These are phyloP conservation scores for Erpetoichthys calabaricus DNA, from an alignment of 2,797 vertebrate species.

Conservation along the genomic window DNA sequence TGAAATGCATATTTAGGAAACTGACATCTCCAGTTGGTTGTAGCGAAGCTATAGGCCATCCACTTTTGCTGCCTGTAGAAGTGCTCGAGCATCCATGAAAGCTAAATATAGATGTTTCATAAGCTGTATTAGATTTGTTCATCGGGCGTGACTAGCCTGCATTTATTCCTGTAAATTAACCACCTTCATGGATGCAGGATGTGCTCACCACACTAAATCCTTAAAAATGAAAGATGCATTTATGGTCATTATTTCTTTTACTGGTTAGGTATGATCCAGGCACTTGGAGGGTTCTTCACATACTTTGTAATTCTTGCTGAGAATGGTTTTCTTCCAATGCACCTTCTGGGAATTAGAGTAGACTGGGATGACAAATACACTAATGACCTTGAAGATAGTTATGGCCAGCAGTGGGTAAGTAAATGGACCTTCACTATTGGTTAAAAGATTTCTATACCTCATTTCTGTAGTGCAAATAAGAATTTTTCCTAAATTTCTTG, in stretches of 20 bases:
- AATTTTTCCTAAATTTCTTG: not conserved
- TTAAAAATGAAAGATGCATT: no score
- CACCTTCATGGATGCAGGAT: no score
- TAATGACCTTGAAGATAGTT: constrained; percentile 88
- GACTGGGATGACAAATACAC: constrained; percentile 73
- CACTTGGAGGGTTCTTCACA: constrained; percentile 84
- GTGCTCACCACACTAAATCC: no score
- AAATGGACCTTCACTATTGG: not conserved
- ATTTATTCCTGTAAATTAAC: no score
- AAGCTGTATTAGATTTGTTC: no score
- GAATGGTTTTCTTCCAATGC: constrained; percentile 76
- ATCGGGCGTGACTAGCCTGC: no score
- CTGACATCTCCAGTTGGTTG: no score
- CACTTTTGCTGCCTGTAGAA: no score
- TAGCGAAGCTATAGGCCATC: no score
- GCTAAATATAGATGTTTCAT: no score
- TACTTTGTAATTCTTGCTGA: constrained; percentile 96
- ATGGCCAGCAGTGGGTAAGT: constrained; percentile 95
- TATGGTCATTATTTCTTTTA: not conserved
- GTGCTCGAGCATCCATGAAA: no score
- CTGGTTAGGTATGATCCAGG: constrained; percentile 84
- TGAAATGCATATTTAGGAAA: no score
- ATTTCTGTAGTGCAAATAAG: not conserved
- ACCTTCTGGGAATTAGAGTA: constrained; percentile 68
- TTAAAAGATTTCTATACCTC: not conserved